These are phyloP conservation scores for Amphipoea oculea DNA, from an alignment of 2,888 invertebrate species.

Conservation along the genomic window DNA sequence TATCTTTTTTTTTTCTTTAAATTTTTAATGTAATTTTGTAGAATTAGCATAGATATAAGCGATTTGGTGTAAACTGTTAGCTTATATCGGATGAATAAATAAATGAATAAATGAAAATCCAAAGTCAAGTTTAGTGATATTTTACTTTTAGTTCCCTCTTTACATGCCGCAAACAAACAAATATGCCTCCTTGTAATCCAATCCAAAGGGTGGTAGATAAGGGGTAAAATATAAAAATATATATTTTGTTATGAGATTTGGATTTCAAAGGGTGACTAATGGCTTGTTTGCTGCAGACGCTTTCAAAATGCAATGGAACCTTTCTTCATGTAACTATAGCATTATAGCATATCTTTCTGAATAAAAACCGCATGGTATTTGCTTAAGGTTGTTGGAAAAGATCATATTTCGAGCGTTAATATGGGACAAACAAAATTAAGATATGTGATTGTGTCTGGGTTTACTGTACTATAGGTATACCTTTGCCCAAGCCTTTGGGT, in stretches of 20 bases:
- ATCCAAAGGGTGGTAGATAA: slow-evolving; percentile 21
- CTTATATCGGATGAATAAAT: no score
- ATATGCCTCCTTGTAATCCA: slow-evolving; percentile 40
- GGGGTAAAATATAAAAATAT: slow-evolving; percentile 29
- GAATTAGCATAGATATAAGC: no score
- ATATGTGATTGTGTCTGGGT: neutral
- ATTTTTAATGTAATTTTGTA: no score
- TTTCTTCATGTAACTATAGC: neutral
- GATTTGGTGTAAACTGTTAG: no score
- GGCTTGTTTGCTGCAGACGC: slow-evolving; percentile 27
- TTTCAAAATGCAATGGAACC: neutral
- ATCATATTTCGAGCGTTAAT: neutral
- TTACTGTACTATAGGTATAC: neutral
- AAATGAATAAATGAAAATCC: neutral
- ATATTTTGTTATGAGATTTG: slow-evolving; percentile 32
- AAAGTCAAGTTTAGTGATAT: neutral
- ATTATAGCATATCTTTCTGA: neutral
- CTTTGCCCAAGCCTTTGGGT: no score
- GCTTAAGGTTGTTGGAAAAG: no score
- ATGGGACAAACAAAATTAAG: neutral
- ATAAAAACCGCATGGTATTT: neutral
- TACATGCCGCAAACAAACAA: slow-evolving; percentile 1
- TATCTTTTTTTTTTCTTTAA: neutral
- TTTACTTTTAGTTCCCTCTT: slow-evolving; percentile 2
- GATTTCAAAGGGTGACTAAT: slow-evolving; percentile 63